Percentiles rank a stretch among this genome's conserved stretches.
phyloP scores from a whole-genome alignment of 1,140 invertebrate genomes.

The Drosophila elegans region DNA sequence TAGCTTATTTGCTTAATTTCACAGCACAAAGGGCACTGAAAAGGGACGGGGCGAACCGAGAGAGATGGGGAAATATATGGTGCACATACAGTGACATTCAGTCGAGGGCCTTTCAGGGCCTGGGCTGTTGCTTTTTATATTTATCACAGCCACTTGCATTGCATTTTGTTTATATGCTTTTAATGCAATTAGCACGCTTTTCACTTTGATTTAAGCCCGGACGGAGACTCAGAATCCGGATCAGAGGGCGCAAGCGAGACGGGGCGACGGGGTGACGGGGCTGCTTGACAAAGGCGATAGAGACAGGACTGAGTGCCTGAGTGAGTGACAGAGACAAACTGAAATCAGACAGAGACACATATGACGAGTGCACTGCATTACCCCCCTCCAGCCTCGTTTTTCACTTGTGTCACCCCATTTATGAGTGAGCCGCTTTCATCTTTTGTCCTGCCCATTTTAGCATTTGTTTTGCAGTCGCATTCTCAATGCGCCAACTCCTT shows the following conservation, averaged over 20 bases:
- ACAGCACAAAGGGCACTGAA: constrained; percentile 56
- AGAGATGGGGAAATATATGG: constrained; percentile 3
- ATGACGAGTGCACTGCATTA: constrained; percentile 35
- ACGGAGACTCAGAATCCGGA: constrained; percentile 56
- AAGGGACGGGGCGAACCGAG: constrained; percentile 4
- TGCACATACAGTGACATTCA: constrained; percentile 20
- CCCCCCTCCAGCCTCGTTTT: constrained; percentile 7
- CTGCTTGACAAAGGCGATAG: constrained; percentile 29
- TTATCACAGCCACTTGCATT: constrained; percentile 81
- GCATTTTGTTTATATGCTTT: constrained; percentile 83
- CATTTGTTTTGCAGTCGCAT: constrained; percentile 53
- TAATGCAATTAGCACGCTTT: constrained; percentile 83
- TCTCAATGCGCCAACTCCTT: constrained; percentile 33
- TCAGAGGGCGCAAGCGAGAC: constrained; percentile 27
- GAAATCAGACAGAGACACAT: constrained; percentile 44
- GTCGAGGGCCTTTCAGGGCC: constrained; percentile 20
- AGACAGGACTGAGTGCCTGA: constrained; percentile 29
- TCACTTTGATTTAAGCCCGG: constrained; percentile 81
- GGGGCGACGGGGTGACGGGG: constrained; percentile 12
- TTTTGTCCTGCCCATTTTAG: constrained; percentile 69
- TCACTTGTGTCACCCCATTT: constrained; percentile 46
- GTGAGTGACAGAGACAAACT: constrained; percentile 47
- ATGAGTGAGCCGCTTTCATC: constrained; percentile 74
- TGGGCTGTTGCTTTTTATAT: constrained; percentile 54
- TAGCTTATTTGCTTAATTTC: constrained; percentile 79